Evolutionary conservation across 2,797 vertebrate genomes (phyloP), one percentile per base, ranked within the genome.

Genomic region (Mallotus villosus): DNA sequence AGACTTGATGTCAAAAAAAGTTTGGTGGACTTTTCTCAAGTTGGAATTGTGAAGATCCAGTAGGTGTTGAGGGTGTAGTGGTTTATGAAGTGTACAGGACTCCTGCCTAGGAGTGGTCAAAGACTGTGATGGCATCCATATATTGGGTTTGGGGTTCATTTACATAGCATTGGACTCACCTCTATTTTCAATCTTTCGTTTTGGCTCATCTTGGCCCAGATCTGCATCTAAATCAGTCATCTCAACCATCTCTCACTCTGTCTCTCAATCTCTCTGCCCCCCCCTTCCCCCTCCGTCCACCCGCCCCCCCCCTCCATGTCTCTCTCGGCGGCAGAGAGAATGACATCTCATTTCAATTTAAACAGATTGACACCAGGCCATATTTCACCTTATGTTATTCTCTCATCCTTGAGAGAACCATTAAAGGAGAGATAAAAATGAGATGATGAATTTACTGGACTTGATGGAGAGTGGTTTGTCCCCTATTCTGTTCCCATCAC

Each of bases 401-500:
- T 77, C 63, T 74, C 81, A 85, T 85, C 81, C 81, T 86, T 72
- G 73, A 87, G 72, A 85, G 85, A 77, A 65, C 85, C 65, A 83
- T 87, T 89, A 85, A 86, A 83, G 75, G 69, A 78, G 65, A 75
- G 84, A 85, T 87, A 89, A 90, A 87, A 88, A 83, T 64, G 74
- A 82, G 78, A 86, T 91, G 87, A 89, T 91, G 85, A 89, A 91
- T 93, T 91, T 88, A 91, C 83, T 87, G 77, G 84, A 79, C 74
- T 37, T 62, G 74, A 70, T 70, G 61, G 72, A 79, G 78, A 81
- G 79, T 71, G 79, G 82, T 84, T 81, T 86, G 86, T 90, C 84
- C 86, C 87, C 82, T 81, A 82, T 90, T 90, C 85, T 87, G 87
- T 76, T 90, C 84, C 82, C 83, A 88, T 91, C 87, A 88, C 82